Conservation (phyloP, 2,888 invertebrate species). For the Acanthosepion esculentum region DNA sequence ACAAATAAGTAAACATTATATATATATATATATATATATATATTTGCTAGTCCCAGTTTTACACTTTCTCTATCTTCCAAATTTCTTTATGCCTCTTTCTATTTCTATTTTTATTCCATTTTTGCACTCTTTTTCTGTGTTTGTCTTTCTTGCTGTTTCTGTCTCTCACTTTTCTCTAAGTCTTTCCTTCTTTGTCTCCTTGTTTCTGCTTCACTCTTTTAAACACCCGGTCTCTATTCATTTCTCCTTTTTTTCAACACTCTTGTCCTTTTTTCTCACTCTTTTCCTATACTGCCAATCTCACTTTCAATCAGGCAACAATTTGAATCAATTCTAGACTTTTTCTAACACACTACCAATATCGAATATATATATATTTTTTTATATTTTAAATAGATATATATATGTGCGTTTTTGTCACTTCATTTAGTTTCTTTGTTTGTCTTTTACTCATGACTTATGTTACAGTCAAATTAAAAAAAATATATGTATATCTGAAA, state of each 20-base stretch:
- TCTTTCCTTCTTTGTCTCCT: not conserved
- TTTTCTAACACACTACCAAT: slow-evolving; percentile 2
- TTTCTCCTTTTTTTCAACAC: not conserved
- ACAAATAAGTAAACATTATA: no score
- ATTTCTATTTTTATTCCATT: no score
- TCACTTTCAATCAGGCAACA: not conserved
- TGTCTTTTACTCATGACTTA: not conserved
- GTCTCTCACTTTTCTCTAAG: not conserved
- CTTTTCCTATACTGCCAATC: not conserved
- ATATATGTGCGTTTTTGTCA: not conserved
- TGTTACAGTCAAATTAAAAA: not conserved
- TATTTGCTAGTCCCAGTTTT: no score
- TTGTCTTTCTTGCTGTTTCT: no score
- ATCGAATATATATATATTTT: not conserved
- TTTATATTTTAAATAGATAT: not conserved
- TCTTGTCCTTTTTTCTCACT: not conserved
- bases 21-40: no score
- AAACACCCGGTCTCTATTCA: not conserved
- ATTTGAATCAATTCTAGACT: not conserved
- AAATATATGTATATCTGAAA: not conserved
- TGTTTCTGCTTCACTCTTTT: not conserved
- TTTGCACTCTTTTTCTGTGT: no score
- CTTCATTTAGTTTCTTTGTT: not conserved
- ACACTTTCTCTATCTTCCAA: no score
- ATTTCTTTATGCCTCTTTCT: no score